Evolutionary conservation across 2,888 invertebrate species (phyloP), one percentile per base, ranked within the genome.

Genomic region (Halictus quadricinctus): DNA sequence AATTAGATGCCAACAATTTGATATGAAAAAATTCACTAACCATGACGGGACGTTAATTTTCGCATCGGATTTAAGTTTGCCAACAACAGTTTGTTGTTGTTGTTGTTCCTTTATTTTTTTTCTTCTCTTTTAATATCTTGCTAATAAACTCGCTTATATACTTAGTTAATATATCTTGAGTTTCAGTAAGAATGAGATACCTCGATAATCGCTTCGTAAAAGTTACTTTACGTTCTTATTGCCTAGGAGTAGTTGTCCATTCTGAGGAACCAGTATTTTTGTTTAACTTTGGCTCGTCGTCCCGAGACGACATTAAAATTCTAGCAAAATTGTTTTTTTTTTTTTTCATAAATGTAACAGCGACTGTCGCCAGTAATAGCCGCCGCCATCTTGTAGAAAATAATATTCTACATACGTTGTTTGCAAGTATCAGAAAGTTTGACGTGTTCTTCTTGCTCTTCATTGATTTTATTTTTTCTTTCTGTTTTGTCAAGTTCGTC

Each of bases 1-100:
- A 87, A 75, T 85, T 58, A 85, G 76, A 86, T 74, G 77, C 81
- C 85, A 89, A 90, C 86, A 90, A 80, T 80, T 82, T 83, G 88
- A 90, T 87, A 90, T 90, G 85, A 85, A 86, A 89, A 84, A 89
- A 80, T 76, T 90, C 85, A 89, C 89, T 89, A 90, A 90, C 84
- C 90, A 81, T 87, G 78, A 86, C 73, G 84, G 84, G 90, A 90
- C 85, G 84, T 81, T 88, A 83, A 83, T 66, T 77, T 85, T 43
- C 69, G 83, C 70, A 83, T 82, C 43, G 50, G 72, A 79, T 81
- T 41, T 81, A 86, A 89, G 81, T 88, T 88, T 88, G 84, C 80
- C 81, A 76, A 88, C 78, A 82, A 81, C 73, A 81, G 78, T 76
- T 82, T 80, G n/a, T 29, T 73, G 41, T 84, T 73, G 41, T 84